phyloP scores from a whole-genome alignment of 2,113 vertebrate genomes.

The Charadrius vociferus region DNA sequence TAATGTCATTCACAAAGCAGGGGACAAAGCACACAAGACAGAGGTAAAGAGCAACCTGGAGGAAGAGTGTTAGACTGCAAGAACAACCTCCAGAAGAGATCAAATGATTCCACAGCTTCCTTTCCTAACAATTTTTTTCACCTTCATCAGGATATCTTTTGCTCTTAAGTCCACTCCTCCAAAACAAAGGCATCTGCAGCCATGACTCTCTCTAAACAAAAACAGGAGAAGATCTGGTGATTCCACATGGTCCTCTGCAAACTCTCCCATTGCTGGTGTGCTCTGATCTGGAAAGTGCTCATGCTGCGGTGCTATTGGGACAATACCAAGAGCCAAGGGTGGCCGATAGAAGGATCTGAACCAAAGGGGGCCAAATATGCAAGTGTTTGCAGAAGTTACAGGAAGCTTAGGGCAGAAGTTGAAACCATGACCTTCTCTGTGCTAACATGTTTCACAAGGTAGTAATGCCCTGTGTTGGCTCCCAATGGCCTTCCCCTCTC shows the following conservation, averaged over 20 bases:
- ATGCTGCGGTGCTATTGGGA: neutral
- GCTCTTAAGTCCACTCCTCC: neutral
- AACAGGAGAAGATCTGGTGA: rapidly evolving
- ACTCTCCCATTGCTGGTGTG: neutral
- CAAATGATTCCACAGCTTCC: neutral
- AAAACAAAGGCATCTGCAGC: neutral
- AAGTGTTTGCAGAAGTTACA: neutral
- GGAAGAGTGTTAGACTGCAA: neutral
- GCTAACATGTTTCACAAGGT: neutral
- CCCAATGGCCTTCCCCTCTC: neutral
- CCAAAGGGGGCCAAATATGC: neutral
- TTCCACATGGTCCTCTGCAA: neutral
- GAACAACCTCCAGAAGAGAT: neutral
- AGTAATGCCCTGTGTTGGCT: neutral
- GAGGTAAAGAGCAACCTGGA: neutral
- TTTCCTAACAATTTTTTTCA: neutral
- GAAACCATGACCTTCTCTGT: rapidly evolving
- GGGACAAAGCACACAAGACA: neutral
- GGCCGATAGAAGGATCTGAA: neutral
- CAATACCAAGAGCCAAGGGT: neutral
- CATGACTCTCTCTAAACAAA: neutral
- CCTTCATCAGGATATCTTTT: neutral
- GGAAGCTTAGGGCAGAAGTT: neutral
- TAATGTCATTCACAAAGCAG: neutral
- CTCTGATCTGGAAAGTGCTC: neutral